Base-by-base conservation (phyloP, 1,140 invertebrate genomes). In the Arctopsyche grandis region DNA sequence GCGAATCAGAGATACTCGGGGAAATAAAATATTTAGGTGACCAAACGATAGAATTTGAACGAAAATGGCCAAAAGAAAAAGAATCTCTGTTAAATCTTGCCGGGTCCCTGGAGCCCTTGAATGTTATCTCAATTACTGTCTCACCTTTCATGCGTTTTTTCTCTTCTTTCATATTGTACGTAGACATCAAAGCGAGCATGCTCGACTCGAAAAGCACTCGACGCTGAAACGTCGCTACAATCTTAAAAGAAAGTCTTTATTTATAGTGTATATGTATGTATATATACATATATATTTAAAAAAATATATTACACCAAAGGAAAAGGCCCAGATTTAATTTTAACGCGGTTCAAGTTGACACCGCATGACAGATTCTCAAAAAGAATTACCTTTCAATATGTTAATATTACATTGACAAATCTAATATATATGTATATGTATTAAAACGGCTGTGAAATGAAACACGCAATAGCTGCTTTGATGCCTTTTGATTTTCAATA, bases 71-170 rank as follows among this genome's bases (percentile, higher is more conserved):
- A 21, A 60, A 60, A 60, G 19, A 60, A 19, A 21, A 19, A 1
- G 56, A 60, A 60, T 60, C 56, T 19, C 14, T 9, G 56, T 60
- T 60, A 60, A 60, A 60, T 60, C 56, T 60, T 21, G 56, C 56
- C 19, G 9, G 21, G 56, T 60, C 56, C 16, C 56, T 16, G 56
- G 56, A 19, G 56, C 56, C 56, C 56, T 60, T 60, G 56, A 60
- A 60, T 60, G 16, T 60, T 60, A 60, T 60, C 16, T 60, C 56
- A 60, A 60, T 60, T 60, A 60, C 56, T 60, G 56, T 60, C 14
- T 60, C 56, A 60, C 56, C 56, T 60, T 60, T 60, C 56, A 60
- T 60, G 19, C 56, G 16, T 60, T 60, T 52, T 60, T 60, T 60
- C 16, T 60, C 21, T 60, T 60, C 16, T 16, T 60, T 60, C 56